A percentile compares a stretch with the other conserved stretches of the same genome.
phyloP scores from a whole-genome alignment of 2,888 invertebrate genomes.

The Cosmia trapezina region DNA sequence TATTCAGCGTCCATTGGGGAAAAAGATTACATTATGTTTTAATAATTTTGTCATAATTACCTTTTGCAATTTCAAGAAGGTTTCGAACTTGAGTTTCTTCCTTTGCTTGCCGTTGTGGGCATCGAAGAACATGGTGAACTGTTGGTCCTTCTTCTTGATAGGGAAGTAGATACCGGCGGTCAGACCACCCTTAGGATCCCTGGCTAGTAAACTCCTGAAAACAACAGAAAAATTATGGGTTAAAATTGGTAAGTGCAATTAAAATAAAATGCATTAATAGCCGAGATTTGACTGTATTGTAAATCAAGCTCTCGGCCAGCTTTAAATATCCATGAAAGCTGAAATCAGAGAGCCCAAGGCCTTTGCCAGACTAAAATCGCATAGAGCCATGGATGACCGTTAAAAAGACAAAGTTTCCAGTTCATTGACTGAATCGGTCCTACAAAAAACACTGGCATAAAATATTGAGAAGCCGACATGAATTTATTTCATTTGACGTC shows the following conservation, averaged over 20 bases:
- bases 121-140: conserved; percentile 95
- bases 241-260: neutral
- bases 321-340: neutral
- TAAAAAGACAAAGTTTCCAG: neutral
- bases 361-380: neutral
- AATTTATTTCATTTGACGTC: conserved; percentile 38
- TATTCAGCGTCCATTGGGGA: neutral
- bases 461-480: neutral
- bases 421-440: conserved; percentile 13
- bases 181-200: conserved; percentile 95
- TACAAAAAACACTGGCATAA: conserved; percentile 17
- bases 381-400: neutral
- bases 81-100: conserved; percentile 94
- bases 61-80: conserved; percentile 92
- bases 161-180: conserved; percentile 97
- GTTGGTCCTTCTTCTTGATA: conserved; percentile 91
- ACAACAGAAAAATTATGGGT: conserved; percentile 8
- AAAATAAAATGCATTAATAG: neutral
- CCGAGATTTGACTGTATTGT: neutral
- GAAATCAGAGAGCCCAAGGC: neutral
- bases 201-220: conserved; percentile 93
- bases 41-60: conserved; percentile 78
- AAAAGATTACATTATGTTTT: neutral
- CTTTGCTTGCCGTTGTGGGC: conserved; percentile 92
- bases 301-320: neutral